Evolutionary conservation across 1,140 invertebrate genomes (phyloP).

Genomic region (Babylonia areolata): DNA sequence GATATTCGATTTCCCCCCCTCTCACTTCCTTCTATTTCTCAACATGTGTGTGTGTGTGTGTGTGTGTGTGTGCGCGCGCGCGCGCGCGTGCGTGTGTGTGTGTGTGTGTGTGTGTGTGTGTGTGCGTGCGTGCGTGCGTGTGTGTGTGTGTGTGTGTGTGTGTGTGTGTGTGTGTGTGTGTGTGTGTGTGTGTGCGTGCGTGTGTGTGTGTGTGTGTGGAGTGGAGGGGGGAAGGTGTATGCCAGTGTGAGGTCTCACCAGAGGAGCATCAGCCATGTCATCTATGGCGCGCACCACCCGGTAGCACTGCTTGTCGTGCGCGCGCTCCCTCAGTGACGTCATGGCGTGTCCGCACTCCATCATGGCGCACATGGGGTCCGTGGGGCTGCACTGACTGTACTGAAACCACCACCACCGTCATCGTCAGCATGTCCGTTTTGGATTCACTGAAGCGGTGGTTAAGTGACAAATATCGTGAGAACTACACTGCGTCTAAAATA

Average conservation of each 20-base stretch:
- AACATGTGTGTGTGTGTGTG: background rate
- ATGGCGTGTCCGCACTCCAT: constrained; percentile 20
- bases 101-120: background rate
- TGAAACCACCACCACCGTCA: constrained; percentile 36
- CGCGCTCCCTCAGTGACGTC: constrained; percentile 20
- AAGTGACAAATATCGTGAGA: too few species aligned
- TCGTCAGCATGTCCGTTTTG: constrained; percentile 43
- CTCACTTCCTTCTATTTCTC: too few species aligned
- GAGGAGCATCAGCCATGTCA: constrained; percentile 6
- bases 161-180: background rate
- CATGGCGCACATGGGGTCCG: constrained; percentile 28
- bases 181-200: background rate
- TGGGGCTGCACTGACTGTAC: background rate
- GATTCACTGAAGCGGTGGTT: too few species aligned
- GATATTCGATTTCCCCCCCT: too few species aligned
- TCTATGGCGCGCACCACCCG: background rate
- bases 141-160: too few species aligned
- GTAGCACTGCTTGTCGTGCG: constrained; percentile 22
- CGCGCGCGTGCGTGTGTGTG: background rate
- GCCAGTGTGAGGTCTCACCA: background rate
- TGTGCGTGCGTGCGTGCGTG: background rate
- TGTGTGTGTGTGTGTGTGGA: background rate
- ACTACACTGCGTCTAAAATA: too few species aligned
- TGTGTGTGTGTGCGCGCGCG: background rate
- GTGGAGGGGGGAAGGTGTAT: too few species aligned